Base-by-base conservation (phyloP, 2,888 invertebrate genomes). In the Chloroclysta siterata region DNA sequence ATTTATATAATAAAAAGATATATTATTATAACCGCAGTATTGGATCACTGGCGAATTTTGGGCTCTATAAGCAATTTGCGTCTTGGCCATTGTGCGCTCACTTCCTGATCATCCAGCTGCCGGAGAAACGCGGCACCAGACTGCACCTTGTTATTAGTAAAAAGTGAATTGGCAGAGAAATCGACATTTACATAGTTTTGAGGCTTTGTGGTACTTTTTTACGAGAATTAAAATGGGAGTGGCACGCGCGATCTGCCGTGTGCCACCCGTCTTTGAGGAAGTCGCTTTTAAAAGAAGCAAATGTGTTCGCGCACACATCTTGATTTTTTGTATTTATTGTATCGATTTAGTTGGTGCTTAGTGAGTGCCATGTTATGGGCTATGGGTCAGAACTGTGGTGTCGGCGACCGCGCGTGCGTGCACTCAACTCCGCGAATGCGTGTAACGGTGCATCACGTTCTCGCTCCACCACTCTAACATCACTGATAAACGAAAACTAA, bases 381-480 rank as follows among this genome's bases (percentile, higher is more conserved):
- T 72, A 76, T 72, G 77, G 80, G 81, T 80, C 82, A 79, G 75
- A 76, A 73, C 73, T 79, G 73, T 76, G 81, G 84, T 80, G 92
- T 92, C 91, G 90, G 85, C 92, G 91, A 90, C 92, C 92, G 89
- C 83, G 72, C 77, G 80, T 79, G 80, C 87, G 90, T 86, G 89
- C 90, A 89, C 84, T 92, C 89, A 89, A 89, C 90, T 87, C 86
- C 72, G 78, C 81, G 79, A 85, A 85, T 87, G 82, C 88, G 86
- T 84, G 82, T 90, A 90, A 91, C 89, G 88, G 89, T 88, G 87
- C 81, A 82, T 78, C 73, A 73, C 78, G 77, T 77, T 83, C 80
- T 81, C 74, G 76, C 82, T 78, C 74, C 78, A 77, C 81, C 77
- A 80, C 75, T 80, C 78, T 69, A 74, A 74, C 72, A 79, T 71